Percentiles rank a stretch among this genome's conserved stretches.
Evolutionary conservation across 2,888 invertebrate species (phyloP).

Genomic region (Chymomyza procnemis): DNA sequence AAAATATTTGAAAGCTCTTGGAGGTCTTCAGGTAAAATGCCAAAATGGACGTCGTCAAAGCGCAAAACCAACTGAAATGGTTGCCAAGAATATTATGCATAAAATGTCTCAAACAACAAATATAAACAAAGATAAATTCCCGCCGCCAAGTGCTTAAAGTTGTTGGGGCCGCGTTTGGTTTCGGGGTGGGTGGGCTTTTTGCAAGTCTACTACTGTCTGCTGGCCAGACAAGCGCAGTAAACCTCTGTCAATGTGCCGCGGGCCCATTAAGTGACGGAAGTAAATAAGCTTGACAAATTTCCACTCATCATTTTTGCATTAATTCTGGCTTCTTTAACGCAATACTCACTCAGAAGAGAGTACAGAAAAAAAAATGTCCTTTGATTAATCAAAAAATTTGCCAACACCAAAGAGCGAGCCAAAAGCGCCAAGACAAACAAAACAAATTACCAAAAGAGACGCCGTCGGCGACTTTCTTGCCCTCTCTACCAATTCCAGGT

Average conservation of each 20-base stretch:
- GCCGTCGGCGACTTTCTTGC: constrained; percentile 49
- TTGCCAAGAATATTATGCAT: constrained; percentile 58
- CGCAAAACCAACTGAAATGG: constrained; percentile 25
- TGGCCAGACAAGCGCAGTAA: constrained; percentile 16
- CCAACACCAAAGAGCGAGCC: constrained; percentile 27
- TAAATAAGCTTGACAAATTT: constrained; percentile 77
- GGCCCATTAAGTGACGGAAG: constrained; percentile 72
- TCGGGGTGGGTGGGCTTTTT: neutral
- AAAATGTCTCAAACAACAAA: constrained; percentile 45
- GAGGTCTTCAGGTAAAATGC: constrained; percentile 56
- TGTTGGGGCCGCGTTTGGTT: neutral
- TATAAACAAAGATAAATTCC: constrained; percentile 66
- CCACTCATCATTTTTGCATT: constrained; percentile 77
- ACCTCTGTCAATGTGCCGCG: constrained; percentile 56
- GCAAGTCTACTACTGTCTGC: neutral
- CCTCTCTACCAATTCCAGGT: constrained; percentile 19
- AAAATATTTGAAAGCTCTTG: constrained; percentile 54
- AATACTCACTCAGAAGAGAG: constrained; percentile 22
- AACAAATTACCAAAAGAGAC: constrained; percentile 72
- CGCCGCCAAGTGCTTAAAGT: neutral
- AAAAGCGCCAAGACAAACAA: constrained; percentile 49
- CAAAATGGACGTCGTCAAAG: constrained; percentile 46
- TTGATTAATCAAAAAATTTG: constrained; percentile 73
- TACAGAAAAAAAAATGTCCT: constrained; percentile 58
- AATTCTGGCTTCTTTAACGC: constrained; percentile 74